Base-by-base conservation (phyloP, 1,140 invertebrate genomes). In the Dermatophagoides farinae region DNA sequence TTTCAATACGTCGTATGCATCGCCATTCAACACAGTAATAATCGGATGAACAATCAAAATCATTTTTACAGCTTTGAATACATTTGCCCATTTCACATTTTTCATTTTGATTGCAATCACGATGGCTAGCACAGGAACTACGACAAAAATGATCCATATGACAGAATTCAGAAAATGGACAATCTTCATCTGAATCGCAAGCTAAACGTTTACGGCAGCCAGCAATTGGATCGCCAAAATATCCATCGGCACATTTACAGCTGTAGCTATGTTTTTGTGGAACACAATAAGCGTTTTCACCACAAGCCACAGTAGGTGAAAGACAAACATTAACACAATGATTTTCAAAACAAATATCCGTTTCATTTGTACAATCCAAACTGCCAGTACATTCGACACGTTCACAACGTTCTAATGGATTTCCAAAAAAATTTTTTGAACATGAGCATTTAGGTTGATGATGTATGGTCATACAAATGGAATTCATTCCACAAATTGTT, bases 191-290 rank as follows among this genome's bases (percentile, higher is more conserved):
- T 23, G 60, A 57, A 43, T 65, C 66, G 53, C 67, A 67, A 50
- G 63, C 60, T 49, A 66, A 62, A 37, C 65, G 62, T 61, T 63
- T 65, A 47, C 65, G 57, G 52, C 67, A 69, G n/a, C 66, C 67
- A 46, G 67, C 65, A 73, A 79, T 77, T 1, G 88, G 82, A 61
- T 70, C 68, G 16, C 69, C 69, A 37, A 58, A 51, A 50, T 64
- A 69, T 43, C 67, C 67, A 31, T 61, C 39, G 12, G 61, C 76
- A 71, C 85, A 88, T 49, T 77, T 82, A 67, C 85, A 87, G 61
- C 86, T 81, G 4, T 84, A 81, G 71, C 85, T 86, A 67, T 87
- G 84, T 69, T 86, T 85, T 31, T 86, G 77, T 6, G 65, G 64
- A 84, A 81, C 58, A 47, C 69, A 71, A n/a, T 64, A 57, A n/a